Base-by-base conservation (phyloP, 2,888 invertebrate genomes). In the Cosmia pyralina region DNA sequence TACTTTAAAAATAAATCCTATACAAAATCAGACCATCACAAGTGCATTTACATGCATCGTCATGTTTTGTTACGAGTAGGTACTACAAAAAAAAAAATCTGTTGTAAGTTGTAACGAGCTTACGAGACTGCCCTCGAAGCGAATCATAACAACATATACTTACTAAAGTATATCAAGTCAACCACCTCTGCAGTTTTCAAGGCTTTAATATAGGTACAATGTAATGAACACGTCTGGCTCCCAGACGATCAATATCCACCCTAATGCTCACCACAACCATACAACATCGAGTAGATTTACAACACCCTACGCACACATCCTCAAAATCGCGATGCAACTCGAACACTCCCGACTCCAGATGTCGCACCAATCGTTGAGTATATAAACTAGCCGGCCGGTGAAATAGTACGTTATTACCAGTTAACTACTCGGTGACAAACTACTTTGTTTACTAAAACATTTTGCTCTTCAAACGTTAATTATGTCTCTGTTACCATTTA, bases 401-500 rank as follows among this genome's bases (percentile, higher is more conserved):
- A 75, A 72, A 60, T 69, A 48, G 48, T 83, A 89, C 71, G 86
- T 82, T 80, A 84, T 85, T 86, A 69, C 66, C 38, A 74, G 82
- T 75, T 59, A 77, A 78, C 87, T 72, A 50, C 69, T 17, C 69
- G 68, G 72, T 66, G 65, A 79, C 65, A 34, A 79, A 76, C 79
- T 70, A 69, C 65, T 78, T 74, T 72, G 44, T 79, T 82, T 75
- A 70, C 34, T 38, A 44, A 44, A 60, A 58, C 19, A 69, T 50
- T 46, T 17, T 60, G 48, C 41, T 17, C 28, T 67, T 10, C 6
- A 64, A 69, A 75, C 17, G 73, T 91, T 15, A 50, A 85, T 57
- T 65, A 92, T 92, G 92, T 90, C 92, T 86, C 77, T 93, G 17
- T 79, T 91, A 82, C 93, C 92, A 28, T 88, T 88, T 68, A 28